Percentiles rank a stretch among this genome's conserved stretches.
Evolutionary conservation across 2,797 vertebrate genomes (phyloP).

Genomic region (Rhodeus uyekii): DNA sequence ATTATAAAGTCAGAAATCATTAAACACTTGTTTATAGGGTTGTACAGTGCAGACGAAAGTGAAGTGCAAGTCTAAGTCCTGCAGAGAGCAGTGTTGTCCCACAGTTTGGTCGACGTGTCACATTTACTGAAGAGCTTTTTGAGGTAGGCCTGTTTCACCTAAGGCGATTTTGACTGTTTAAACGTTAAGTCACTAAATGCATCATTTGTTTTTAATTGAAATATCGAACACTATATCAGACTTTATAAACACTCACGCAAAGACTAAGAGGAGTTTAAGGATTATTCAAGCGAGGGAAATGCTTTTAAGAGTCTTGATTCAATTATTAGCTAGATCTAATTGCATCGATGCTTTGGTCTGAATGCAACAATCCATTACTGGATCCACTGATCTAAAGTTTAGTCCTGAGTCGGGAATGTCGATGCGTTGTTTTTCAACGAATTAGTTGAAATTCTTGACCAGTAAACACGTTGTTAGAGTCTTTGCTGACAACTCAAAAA

Average conservation of each 20-base stretch:
- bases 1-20: neutral
- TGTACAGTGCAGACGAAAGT: neutral
- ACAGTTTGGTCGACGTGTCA: neutral
- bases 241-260: neutral
- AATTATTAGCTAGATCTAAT: slow-evolving; percentile 1
- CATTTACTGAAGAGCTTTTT: neutral
- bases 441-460: slow-evolving; percentile 10
- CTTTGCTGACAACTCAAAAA: slow-evolving; percentile 26
- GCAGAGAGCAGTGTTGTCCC: slow-evolving; percentile 35
- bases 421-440: neutral
- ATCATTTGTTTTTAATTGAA: neutral
- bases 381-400: neutral
- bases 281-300: neutral
- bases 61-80: neutral
- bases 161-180: neutral
- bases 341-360: neutral
- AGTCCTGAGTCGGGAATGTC: neutral
- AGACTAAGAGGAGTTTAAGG: neutral
- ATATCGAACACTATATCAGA: neutral
- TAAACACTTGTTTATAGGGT: neutral
- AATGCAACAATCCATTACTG: neutral
- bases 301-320: neutral
- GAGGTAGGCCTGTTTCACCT: neutral
- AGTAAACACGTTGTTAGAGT: neutral
- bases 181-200: neutral